A percentile compares a stretch with the other conserved stretches of the same genome.
Evolutionary conservation across 2,888 invertebrate species (phyloP).

Genomic region (Cheilosia vulpina): DNA sequence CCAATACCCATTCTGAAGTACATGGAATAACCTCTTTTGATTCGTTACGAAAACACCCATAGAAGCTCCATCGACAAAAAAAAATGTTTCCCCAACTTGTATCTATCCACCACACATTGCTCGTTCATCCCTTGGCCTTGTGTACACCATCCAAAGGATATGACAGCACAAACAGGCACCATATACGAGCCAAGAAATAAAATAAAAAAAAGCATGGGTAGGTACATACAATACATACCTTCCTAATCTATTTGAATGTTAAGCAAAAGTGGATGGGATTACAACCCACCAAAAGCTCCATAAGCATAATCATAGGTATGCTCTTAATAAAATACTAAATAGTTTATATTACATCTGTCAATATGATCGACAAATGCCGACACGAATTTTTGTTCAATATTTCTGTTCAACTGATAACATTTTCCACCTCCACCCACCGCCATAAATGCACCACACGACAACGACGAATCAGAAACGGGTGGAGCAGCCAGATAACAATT

Average conservation of each 20-base stretch:
- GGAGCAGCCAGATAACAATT: conserved; percentile 71
- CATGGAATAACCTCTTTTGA: conserved; percentile 68
- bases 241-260: conserved; percentile 54
- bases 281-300: conserved; percentile 6
- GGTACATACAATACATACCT: conserved; percentile 42
- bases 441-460: conserved; percentile 49
- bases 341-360: conserved; percentile 6
- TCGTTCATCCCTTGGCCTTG: conserved; percentile 71
- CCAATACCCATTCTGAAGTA: conserved; percentile 51
- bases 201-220: conserved; percentile 2
- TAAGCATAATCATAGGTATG: neutral
- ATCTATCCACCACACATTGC: conserved; percentile 64
- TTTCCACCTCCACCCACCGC: neutral
- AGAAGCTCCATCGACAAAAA: conserved; percentile 34
- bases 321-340: conserved; percentile 54
- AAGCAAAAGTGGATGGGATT: neutral
- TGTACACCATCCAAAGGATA: conserved; percentile 73
- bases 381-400: conserved; percentile 11
- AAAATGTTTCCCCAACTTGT: conserved; percentile 73
- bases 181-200: conserved; percentile 27
- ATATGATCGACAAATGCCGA: conserved; percentile 41
- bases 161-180: conserved; percentile 66
- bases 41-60: conserved; percentile 63
- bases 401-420: conserved; percentile 51
- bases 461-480: conserved; percentile 73